Conservation (phyloP, 2,888 invertebrate genomes). For the Ctena decussata region DNA sequence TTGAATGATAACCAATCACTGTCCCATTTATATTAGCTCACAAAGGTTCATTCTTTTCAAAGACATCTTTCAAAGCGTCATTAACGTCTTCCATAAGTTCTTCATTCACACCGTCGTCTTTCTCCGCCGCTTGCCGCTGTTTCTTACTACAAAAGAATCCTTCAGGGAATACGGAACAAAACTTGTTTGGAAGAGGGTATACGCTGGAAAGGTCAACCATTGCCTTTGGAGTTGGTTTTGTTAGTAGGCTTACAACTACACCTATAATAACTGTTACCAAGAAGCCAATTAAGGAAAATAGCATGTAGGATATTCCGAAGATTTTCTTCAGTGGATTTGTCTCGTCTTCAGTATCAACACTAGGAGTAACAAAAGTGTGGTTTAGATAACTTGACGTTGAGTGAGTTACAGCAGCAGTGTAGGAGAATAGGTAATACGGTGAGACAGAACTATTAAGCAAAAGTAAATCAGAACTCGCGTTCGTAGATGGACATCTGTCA, state of each 20-base stretch:
- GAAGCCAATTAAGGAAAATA: constrained; percentile 34
- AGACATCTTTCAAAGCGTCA: background rate
- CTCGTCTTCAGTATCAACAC: background rate
- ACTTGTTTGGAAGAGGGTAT: background rate
- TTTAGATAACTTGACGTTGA: background rate
- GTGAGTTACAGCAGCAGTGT: background rate
- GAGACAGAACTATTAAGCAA: background rate
- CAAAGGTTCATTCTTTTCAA: background rate
- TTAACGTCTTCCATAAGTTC: background rate
- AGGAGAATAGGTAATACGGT: background rate
- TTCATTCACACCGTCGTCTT: background rate
- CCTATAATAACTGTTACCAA: constrained; percentile 22
- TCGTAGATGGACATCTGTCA: background rate
- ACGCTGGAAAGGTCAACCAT: background rate
- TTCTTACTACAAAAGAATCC: background rate
- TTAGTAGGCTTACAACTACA: constrained; percentile 21
- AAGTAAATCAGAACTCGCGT: background rate
- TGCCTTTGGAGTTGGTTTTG: constrained; percentile 8
- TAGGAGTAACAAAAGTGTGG: background rate
- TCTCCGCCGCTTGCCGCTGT: background rate
- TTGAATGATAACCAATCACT: no score
- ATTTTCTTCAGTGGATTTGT: constrained; percentile 14
- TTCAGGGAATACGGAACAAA: background rate
- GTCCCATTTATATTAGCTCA: no score
- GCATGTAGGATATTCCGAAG: constrained; percentile 28